Evolutionary conservation across 2,113 vertebrate genomes (phyloP).

Genomic region (Numenius arquata): DNA sequence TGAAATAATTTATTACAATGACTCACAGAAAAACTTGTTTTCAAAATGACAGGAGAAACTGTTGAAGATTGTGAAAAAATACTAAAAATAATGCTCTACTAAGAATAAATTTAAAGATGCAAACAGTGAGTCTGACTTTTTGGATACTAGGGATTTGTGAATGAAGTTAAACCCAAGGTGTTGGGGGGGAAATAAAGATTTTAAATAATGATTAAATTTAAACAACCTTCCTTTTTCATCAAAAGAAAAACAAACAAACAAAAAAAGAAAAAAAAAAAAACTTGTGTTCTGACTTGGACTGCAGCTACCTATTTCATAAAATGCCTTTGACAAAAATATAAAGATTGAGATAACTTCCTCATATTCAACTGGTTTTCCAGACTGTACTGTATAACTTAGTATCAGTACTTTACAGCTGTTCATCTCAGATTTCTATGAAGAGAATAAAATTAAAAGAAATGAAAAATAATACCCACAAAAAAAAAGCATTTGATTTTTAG

Average conservation of each 20-base stretch:
- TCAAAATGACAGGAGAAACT: slow-evolving; percentile 53
- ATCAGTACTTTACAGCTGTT: not conserved
- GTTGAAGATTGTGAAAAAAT: slow-evolving; percentile 55
- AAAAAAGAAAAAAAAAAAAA: not conserved
- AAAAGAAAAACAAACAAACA: not conserved
- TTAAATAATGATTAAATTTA: not conserved
- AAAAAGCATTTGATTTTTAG: not conserved
- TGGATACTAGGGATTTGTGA: not conserved
- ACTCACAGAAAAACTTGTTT: slow-evolving; percentile 60
- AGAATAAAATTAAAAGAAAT: not conserved
- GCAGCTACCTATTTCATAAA: not conserved
- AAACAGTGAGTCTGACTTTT: slow-evolving; percentile 53
- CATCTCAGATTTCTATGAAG: not conserved
- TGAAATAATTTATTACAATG: slow-evolving; percentile 63
- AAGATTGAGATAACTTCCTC: not conserved
- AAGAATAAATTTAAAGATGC: slow-evolving; percentile 60
- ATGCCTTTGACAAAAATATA: not conserved
- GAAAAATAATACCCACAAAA: not conserved
- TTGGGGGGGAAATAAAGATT: not conserved
- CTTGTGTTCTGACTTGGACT: not conserved
- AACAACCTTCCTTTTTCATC: not conserved
- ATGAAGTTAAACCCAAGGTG: not conserved
- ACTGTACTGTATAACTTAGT: not conserved
- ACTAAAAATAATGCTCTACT: slow-evolving; percentile 30
- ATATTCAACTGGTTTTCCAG: not conserved